Evolutionary conservation across 2,113 vertebrate genomes (phyloP), one percentile per base, ranked within the genome.

Genomic region (Phainopepla nitens): DNA sequence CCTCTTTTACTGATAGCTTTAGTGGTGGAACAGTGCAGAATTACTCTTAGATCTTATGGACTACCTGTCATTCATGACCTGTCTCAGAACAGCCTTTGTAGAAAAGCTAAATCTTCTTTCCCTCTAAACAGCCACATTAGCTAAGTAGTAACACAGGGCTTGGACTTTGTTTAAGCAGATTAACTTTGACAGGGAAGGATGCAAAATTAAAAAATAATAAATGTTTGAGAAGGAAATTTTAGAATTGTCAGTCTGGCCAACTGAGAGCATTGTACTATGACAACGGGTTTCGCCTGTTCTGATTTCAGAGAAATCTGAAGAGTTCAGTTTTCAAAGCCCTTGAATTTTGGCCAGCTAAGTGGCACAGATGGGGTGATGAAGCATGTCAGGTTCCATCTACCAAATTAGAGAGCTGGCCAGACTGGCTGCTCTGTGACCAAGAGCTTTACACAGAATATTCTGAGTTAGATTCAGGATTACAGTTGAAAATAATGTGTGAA

Each of bases 51-150:
- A 35, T 75, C 6, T 58, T 60, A 51, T 8, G 9, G 14, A 14
- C 7, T 69, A 3, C 25, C 4, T 66, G 7, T 58, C 4, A 54
- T 29, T 54, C 39, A 66, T 0, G 0, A 53, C 9, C 17, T 80
- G 5, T 20, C 24, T 49, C 36, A 57, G 24, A 3, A 42, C 13
- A 76, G 15, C 10, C 57, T 42, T 35, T 18, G 10, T 41, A 64
- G 36, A 64, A 81, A 79, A 60, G 19, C 8, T 36, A 45, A 12
- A 9, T 18, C 7, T 17, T 44, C 9, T 23, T 82, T 77, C 25
- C 4, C 66, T 25, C 11, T 64, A 15, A 39, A 61, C 49, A 73
- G 9, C 3, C 27, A 47, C 2, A 0, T 42, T 22, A 42, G 2
- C 12, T 57, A 41, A 53, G 20, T 18, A 64, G 35, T 33, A 66